Percentiles rank a stretch among this genome's conserved stretches.
Conservation (phyloP, 2,888 invertebrate genomes). For the Periphyllus acericola region DNA sequence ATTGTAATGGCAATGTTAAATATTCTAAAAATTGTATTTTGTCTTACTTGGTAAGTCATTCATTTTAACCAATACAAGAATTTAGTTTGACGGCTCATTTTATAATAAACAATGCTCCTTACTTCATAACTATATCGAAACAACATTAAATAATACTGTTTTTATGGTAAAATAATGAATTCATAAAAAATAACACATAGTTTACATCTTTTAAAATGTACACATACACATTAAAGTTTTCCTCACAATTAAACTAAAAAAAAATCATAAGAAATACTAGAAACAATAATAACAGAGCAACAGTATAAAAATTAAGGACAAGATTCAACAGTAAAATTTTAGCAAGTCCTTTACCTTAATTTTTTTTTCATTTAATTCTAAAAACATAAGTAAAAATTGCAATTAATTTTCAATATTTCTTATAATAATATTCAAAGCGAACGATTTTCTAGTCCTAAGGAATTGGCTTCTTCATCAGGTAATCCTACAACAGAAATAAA, state of each 20-base stretch:
- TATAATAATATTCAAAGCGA: neutral
- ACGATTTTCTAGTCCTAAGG: slow-evolving; percentile 5
- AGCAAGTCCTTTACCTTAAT: slow-evolving; percentile 41
- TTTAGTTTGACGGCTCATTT: slow-evolving; percentile 1
- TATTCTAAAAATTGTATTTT: neutral
- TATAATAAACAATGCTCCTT: slow-evolving; percentile 20
- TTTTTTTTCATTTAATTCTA: neutral
- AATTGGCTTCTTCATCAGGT: slow-evolving; percentile 21
- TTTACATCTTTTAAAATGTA: slow-evolving; percentile 37
- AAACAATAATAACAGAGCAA: slow-evolving; percentile 45
- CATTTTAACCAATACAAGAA: neutral
- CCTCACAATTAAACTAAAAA: slow-evolving; percentile 38
- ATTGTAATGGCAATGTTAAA: neutral
- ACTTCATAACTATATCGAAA: slow-evolving; percentile 33
- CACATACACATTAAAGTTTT: neutral
- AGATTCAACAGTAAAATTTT: neutral
- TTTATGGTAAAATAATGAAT: slow-evolving; percentile 21
- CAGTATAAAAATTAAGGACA: slow-evolving; percentile 38
- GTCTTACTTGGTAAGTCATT: neutral
- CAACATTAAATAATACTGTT: slow-evolving; percentile 46
- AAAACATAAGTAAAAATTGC: slow-evolving; percentile 27
- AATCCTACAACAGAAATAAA: slow-evolving; percentile 30
- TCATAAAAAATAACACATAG: slow-evolving; percentile 36
- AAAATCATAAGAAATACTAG: slow-evolving; percentile 39
- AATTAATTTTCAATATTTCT: slow-evolving; percentile 11